Evolutionary conservation across 2,888 invertebrate species (phyloP).

Genomic region (Amblyjoppa fuscipennis): DNA sequence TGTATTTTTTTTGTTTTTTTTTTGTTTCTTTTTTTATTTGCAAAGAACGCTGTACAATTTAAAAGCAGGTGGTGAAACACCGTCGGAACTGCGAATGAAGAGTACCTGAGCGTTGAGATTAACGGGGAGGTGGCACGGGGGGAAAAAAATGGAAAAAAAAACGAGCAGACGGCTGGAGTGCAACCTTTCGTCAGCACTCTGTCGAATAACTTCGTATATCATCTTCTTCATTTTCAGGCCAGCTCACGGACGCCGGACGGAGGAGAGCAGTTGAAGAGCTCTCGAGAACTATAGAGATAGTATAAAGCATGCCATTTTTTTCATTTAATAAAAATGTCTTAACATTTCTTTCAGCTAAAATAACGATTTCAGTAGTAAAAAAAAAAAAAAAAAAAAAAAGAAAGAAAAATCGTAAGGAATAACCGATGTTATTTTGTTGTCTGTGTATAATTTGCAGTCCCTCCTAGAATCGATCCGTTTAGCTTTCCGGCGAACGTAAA

Average conservation of each 20-base stretch:
- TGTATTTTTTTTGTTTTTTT: background rate
- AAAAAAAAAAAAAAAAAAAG: background rate
- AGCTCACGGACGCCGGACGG: constrained; percentile 11
- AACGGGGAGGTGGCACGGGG: constrained; percentile 23
- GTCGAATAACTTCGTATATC: constrained; percentile 65
- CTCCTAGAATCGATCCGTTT: constrained; percentile 86
- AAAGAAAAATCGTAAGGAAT: constrained; percentile 57
- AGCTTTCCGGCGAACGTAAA: constrained; percentile 85
- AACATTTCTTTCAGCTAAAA: background rate
- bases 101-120: constrained; percentile 50
- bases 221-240: constrained; percentile 62
- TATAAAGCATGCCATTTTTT: constrained; percentile 21
- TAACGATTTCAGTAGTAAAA: background rate
- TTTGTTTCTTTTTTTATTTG: constrained; percentile 1
- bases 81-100: constrained; percentile 42
- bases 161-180: background rate
- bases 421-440: constrained; percentile 70
- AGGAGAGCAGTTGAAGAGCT: constrained; percentile 40
- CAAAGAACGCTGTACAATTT: constrained; percentile 29
- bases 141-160: constrained; percentile 9
- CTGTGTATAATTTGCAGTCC: constrained; percentile 84
- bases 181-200: constrained; percentile 36
- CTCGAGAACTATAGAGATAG: constrained; percentile 40
- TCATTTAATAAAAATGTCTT: background rate
- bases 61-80: constrained; percentile 22